Percentiles rank a stretch among this genome's conserved stretches.
phyloP scores from a whole-genome alignment of 2,797 vertebrate species.

The Epinephelus awoara region DNA sequence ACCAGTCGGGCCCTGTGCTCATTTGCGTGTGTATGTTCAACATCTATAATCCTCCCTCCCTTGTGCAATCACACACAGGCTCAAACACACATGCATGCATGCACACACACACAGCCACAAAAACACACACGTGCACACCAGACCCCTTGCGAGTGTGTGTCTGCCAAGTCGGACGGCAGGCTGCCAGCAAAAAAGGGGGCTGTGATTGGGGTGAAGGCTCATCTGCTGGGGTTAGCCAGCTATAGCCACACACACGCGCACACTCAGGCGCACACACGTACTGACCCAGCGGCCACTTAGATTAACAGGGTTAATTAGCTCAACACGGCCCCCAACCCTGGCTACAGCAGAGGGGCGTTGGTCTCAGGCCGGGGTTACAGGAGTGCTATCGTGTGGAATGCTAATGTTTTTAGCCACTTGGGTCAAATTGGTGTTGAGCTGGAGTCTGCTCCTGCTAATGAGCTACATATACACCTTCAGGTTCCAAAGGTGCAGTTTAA shows the following conservation, averaged over 20 bases:
- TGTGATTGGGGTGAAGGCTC: conserved; percentile 83
- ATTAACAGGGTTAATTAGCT: conserved; percentile 82
- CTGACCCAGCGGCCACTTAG: conserved; percentile 70
- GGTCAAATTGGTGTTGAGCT: conserved; percentile 46
- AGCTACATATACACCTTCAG: conserved; percentile 42
- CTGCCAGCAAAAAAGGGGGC: conserved; percentile 85
- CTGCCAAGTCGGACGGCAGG: conserved; percentile 87
- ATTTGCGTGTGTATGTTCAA: conserved; percentile 84
- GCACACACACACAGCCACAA: conserved; percentile 41
- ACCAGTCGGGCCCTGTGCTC: conserved; percentile 81
- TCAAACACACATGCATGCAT: conserved; percentile 53
- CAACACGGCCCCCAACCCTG: conserved; percentile 63
- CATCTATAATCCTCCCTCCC: conserved; percentile 84
- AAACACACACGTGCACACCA: conserved; percentile 71
- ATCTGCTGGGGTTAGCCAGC: conserved; percentile 81
- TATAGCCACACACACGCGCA: conserved; percentile 59
- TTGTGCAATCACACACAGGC: conserved; percentile 75
- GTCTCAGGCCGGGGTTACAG: conserved; percentile 60
- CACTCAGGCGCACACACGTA: conserved; percentile 25
- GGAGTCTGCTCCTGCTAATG: conserved; percentile 49
- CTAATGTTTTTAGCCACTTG: conserved; percentile 55
- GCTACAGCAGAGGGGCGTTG: conserved; percentile 47
- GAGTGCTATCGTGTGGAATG: conserved; percentile 36
- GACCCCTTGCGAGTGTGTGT: conserved; percentile 80
- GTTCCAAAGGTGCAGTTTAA: conserved; percentile 4